Base-by-base conservation (phyloP, 2,797 vertebrate species). In the Bradypodion pumilum region DNA sequence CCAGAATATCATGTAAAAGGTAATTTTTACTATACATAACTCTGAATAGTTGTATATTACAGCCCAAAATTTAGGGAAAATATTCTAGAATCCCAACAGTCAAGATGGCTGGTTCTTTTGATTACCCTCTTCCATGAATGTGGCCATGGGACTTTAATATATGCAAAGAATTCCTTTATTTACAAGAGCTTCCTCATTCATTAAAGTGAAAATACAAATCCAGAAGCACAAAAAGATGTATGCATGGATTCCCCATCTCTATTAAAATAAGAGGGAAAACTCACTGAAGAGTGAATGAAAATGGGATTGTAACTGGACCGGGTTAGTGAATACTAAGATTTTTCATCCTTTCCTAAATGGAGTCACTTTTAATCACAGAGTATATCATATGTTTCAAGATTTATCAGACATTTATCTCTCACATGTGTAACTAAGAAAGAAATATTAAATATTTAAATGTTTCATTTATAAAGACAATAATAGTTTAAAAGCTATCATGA, bases 381-480 rank as follows among this genome's bases (percentile, higher is more conserved):
- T 76, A 77, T 76, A 85, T 19, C 87, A 81, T 59, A 79, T 82
- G 87, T 89, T 62, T 83, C 78, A 90, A 63, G 66, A 89, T 74
- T 90, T 87, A 91, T 74, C 83, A 85, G 69, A 87, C 87, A 87
- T 92, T 92, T 90, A 82, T 86, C 78, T 91, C 44, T 81, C 37
- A 66, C 90, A 91, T 69, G 80, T 89, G 91, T 95, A 95, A 93
- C 92, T 95, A 95, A 85, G 87, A 94, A 95, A 92, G 90, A 93
- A 93, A 92, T 92, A 95, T 95, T 95, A 95, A 96, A 95, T 96
- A 95, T 78, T 74, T 89, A 92, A 93, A 92, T 87, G 86, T 90
- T 85, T 91, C 86, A 93, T 95, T 94, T 88, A 87, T 94, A 95
- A 96, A 95, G 91, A 96, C 93, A 95, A 86, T 95, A 95, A 91